Evolutionary conservation across 2,888 invertebrate species (phyloP), one percentile per base, ranked within the genome.

Genomic region (Trimorus sp.): DNA sequence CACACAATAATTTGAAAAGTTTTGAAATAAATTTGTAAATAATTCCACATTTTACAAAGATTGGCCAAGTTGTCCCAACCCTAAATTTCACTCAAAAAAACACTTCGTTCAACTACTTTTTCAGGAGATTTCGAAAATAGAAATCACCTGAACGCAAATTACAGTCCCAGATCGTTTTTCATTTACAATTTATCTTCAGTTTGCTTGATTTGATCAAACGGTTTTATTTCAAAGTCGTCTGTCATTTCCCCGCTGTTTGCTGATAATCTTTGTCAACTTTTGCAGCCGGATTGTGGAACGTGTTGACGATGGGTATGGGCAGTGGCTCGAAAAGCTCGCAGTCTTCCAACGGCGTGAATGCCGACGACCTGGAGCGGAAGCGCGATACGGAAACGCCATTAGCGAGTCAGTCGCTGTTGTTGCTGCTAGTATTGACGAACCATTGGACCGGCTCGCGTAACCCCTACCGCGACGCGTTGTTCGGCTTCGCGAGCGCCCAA

Each of bases 401-500:
- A 83, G 97, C 98, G 73, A 97, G 97, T 92, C 98, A 98, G 92
- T 97, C 98, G 84, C 94, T 98, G 79, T 93, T 99, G 36, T 93
- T 99, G 60, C 93, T 98, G 38, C 93, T 99, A 77, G 96, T 98
- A 54, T 92, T 99, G 80, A 95, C 97, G 11, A 98, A 98, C 93
- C 98, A 98, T 91, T 98, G 97, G 90, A 96, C 96, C 53, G 94
- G 94, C 14, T 92, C 92, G 0, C 93, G 93, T 76, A 99, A 99
- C 92, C 95, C 98, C 48, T 99, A 98, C 91, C 94, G 99, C 83
- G 94, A 95, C 76, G 97, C 98, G 37, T 92, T 99, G 58, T 94
- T 98, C 85, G 93, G 95, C 42, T 98, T 98, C 90, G 94, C 96
- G 74, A 97, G 98, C 91, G 94, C 95, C 40, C 94, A 95, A 92